These are phyloP conservation scores for Halictus rubicundus DNA, from an alignment of 1,140 invertebrate genomes.

Conservation along the genomic window DNA sequence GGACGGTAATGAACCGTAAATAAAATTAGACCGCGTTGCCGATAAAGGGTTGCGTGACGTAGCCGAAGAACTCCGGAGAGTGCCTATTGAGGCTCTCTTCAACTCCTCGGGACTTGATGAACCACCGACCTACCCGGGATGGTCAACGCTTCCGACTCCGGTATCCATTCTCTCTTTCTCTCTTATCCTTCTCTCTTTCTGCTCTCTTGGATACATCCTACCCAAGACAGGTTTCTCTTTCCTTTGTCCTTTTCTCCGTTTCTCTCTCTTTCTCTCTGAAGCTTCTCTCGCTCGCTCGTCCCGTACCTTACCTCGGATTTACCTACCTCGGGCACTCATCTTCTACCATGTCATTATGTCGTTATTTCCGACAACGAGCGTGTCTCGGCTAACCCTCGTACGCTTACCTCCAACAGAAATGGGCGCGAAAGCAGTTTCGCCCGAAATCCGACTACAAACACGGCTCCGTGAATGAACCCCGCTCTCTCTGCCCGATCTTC, in stretches of 20 bases:
- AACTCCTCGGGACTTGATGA: constrained; percentile 62
- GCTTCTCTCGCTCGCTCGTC: constrained; percentile 26
- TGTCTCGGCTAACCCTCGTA: constrained; percentile 71
- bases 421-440: constrained; percentile 59
- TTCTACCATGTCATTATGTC: constrained; percentile 79
- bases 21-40: constrained; percentile 61
- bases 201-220: not conserved
- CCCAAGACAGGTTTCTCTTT: not conserved
- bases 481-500: constrained; percentile 13
- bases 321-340: constrained; percentile 75
- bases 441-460: constrained; percentile 61
- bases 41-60: constrained; percentile 64
- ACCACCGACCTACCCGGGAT: constrained; percentile 56
- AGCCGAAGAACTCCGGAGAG: constrained; percentile 35
- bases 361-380: constrained; percentile 80
- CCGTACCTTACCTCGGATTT: constrained; percentile 66
- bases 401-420: constrained; percentile 52
- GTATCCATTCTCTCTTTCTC: not conserved
- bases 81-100: constrained; percentile 63
- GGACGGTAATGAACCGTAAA: constrained; percentile 52
- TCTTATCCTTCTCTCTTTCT: not conserved
- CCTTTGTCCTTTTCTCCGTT: constrained; percentile 11
- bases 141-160: constrained; percentile 62
- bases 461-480: constrained; percentile 50
- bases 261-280: constrained; percentile 25